Evolutionary conservation across 2,113 vertebrate genomes (phyloP), one percentile per base, ranked within the genome.

Genomic region (Candoia aspera): DNA sequence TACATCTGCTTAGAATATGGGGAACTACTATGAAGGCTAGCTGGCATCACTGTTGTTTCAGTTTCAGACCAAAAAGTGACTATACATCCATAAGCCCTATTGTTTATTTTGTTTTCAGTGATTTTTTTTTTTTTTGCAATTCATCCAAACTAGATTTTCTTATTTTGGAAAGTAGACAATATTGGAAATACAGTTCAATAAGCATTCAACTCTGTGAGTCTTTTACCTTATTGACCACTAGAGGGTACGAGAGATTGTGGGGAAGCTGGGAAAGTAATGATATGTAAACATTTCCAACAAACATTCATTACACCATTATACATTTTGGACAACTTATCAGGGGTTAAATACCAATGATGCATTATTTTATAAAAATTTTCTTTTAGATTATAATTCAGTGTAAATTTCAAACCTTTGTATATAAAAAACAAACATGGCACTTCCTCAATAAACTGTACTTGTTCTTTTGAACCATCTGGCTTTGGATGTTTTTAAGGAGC

Each of bases 21-120:
- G 42, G 94, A 96, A 79, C 0, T 58, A 62, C 93, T 93, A 87
- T 93, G 83, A 96, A 84, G 89, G 73, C 58, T 89, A 64, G 46
- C 62, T 64, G 91, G 49, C 84, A 58, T 93, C 87, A 88, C 89
- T 57, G 1, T 4, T 33, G 92, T 93, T 92, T 68, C 92, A 90
- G 91, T 85, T 93, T 58, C 1, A 2, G 91, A 94, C 90, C 26
- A 87, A 90, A 89, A 95, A 90, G 60, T 88, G 84, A 8, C 86
- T 92, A 90, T 29, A 53, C 15, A 37, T 1, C 91, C 93, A 49
- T 68, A 58, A 62, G 87, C 91, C 90, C 86, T 85, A 64, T 49
- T 64, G 11, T 87, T 90, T 85, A 90, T 91, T 60, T 91, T 54
- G 33, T 0, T 6, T 73, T 53, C 0, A 1, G 11, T 58, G 23